Evolutionary conservation across 2,888 invertebrate genomes (phyloP), one percentile per base, ranked within the genome.

Genomic region (Brachynemurus nebulosus): DNA sequence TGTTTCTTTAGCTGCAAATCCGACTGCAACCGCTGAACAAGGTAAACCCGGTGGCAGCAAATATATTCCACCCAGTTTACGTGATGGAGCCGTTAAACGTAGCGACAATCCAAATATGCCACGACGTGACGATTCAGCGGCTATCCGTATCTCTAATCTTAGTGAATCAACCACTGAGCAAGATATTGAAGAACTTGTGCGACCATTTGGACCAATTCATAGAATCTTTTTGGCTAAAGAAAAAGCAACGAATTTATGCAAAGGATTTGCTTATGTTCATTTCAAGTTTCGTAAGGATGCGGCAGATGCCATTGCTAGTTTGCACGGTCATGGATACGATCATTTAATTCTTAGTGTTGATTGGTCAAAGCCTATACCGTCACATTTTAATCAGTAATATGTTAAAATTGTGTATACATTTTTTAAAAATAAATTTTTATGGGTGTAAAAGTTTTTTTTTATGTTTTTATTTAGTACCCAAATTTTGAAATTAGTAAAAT

Each of bases 221-320:
- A 89, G 98, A 61, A 77, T 96, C 55, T 99, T 88, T 64, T 75
- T 98, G 56, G 96, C 97, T 9, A 93, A 95, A 64, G 97, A 98
- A 57, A 86, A 88, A 66, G 71, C 71, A 48, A 85, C 85, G 51
- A 86, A 86, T 8, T 70, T 76, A n/a, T 89, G 88, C 66, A 88
- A 93, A 74, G 97, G 97, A 48, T 98, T 97, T 67, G 97, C 97
- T 11, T 98, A 97, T 63, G 91, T 98, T 48, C 97, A 96, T 59
- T 98, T 92, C 68, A 89, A 89, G 63, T 81, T 81, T 55, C 76
- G 85, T 55, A 81, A 83, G 55, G 91, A 93, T 66, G 96, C 96
- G 35, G 86, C 88, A 4, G 79, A 85, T 55, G 98, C 98, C 45
- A 95, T 98, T 58, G 72, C 78, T 48, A 75, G 76, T 42, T 74